Evolutionary conservation across 2,113 vertebrate genomes (phyloP), one percentile per base, ranked within the genome.

Genomic region (Ibidorhyncha struthersii): DNA sequence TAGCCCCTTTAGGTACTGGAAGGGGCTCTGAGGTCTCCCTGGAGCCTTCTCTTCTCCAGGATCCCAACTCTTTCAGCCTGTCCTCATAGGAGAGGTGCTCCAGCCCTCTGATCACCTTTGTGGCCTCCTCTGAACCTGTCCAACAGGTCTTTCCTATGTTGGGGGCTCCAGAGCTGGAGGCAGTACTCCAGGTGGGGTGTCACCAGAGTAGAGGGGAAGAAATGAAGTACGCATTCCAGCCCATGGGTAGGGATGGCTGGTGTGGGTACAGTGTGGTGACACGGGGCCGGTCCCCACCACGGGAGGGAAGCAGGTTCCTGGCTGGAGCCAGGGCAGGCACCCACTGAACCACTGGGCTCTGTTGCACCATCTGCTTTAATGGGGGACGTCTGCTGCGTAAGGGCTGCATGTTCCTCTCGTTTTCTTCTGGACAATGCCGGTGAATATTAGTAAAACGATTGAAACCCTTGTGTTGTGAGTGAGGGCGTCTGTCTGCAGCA

Each of bases 331-430:
- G 32, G 21, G 40, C 36, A 15, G 18, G 43, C 32, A 70, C 45
- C 26, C 13, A 34, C 29, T 9, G 50, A 27, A 29, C 36, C 4
- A 1, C 70, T 12, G 49, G 55, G 15, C 50, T n/a, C 29, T 34
- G 58, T 65, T 72, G 30, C 19, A 18, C 45, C 14, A 1, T 23
- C 58, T 56, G 70, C 55, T 43, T 18, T 32, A 8, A 6, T 8
- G 20, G 59, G n/a, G 40, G 47, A 53, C 7, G 1, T 58, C 34
- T 22, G 10, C 49, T n/a, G 30, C 10, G 0, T 40, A 8, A 71
- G 29, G 43, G 38, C 72, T 65, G 38, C 17, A 0, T n/a, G 9
- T 30, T 34, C 47, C 74, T 43, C 86, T 74, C 2, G 0, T 18
- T 74, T 73, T 38, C 61, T 74, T 69, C 36, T 63, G 55, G 36